Evolutionary conservation across 2,888 invertebrate genomes (phyloP).

Genomic region (Mechanitis mazaeus): DNA sequence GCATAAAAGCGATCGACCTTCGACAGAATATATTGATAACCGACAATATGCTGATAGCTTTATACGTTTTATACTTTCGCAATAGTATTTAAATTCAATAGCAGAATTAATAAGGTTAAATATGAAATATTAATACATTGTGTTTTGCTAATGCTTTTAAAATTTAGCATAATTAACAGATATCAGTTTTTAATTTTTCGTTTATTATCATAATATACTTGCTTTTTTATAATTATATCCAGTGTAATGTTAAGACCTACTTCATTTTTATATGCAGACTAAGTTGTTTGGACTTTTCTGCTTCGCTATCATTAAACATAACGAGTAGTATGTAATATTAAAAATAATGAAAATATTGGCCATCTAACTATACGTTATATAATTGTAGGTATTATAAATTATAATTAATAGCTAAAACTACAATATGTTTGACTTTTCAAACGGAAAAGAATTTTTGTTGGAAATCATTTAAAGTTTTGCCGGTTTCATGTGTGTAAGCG

Average conservation of each 20-base stretch:
- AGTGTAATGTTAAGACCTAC: too few species aligned
- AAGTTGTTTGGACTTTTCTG: not conserved
- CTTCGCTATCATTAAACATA: not conserved
- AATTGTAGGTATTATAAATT: not conserved
- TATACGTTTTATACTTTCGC: not conserved
- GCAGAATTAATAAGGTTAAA: too few species aligned
- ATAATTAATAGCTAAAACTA: not conserved
- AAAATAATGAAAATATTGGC: not conserved
- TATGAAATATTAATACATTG: too few species aligned
- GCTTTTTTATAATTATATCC: too few species aligned
- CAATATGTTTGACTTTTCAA: too few species aligned
- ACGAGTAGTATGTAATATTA: not conserved
- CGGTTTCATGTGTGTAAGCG: not conserved
- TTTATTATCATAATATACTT: too few species aligned
- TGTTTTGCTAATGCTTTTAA: too few species aligned
- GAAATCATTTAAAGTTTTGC: too few species aligned
- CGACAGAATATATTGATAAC: slow-evolving; percentile 11
- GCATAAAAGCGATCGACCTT: slow-evolving; percentile 27
- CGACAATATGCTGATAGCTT: slow-evolving; percentile 9
- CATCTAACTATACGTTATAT: not conserved
- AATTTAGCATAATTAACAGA: too few species aligned
- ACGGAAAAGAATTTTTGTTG: too few species aligned
- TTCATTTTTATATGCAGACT: not conserved
- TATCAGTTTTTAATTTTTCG: too few species aligned
- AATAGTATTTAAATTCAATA: too few species aligned